A percentile compares a stretch with the other conserved stretches of the same genome.
Conservation (phyloP, 2,113 vertebrate species). For the Oryctolagus cuniculus region mOryCun1.1 NC_091445.1:92737501-92738000, state of each 20-base stretch:
- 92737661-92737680: rapidly evolving
- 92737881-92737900: neutral
- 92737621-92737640: rapidly evolving
- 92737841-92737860: neutral
- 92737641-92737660: neutral
- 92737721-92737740: neutral
- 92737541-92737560: neutral
- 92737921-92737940: neutral
- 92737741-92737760: neutral
- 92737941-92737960: neutral
- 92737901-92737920: neutral
- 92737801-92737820: rapidly evolving
- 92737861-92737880: neutral
- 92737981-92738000: neutral
- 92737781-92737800: neutral
- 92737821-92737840: rapidly evolving
- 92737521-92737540: neutral
- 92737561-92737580: neutral
- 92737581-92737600: neutral
- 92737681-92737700: neutral
- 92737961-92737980: neutral
- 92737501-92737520: neutral
- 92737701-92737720: rapidly evolving
- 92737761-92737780: neutral
- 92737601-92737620: neutral